These are phyloP conservation scores for Dioctria rufipes DNA, from an alignment of 2,888 invertebrate species.

Conservation along the genomic window DNA sequence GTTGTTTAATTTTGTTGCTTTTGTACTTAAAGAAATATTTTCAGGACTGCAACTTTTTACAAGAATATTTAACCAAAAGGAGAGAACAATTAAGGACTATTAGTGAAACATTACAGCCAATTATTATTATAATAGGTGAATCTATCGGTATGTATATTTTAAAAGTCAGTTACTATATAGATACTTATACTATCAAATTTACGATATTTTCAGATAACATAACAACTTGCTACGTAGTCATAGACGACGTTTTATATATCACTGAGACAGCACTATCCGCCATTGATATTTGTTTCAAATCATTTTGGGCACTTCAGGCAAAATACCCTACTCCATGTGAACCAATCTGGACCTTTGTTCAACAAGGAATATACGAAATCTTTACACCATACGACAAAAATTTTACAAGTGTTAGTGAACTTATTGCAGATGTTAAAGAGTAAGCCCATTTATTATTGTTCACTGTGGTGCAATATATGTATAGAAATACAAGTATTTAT, in stretches of 20 bases:
- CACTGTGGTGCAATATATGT: too few species aligned
- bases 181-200: neutral
- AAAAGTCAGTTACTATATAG: neutral
- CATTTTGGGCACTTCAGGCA: too few species aligned
- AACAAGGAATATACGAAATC: too few species aligned
- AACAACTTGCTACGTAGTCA: neutral
- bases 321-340: too few species aligned
- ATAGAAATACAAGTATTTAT: too few species aligned
- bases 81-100: neutral
- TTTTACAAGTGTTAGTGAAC: too few species aligned
- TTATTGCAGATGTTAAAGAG: too few species aligned
- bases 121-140: neutral
- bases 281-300: too few species aligned
- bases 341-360: too few species aligned
- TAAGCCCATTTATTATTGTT: too few species aligned
- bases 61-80: neutral
- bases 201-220: neutral
- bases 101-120: neutral
- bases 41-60: too few species aligned
- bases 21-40: neutral
- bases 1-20: neutral
- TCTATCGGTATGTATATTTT: neutral
- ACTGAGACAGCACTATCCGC: neutral
- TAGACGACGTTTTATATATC: neutral
- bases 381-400: too few species aligned